These are phyloP conservation scores for Morphnarchus princeps DNA, from an alignment of 2,113 vertebrate genomes.

Conservation along the genomic window DNA sequence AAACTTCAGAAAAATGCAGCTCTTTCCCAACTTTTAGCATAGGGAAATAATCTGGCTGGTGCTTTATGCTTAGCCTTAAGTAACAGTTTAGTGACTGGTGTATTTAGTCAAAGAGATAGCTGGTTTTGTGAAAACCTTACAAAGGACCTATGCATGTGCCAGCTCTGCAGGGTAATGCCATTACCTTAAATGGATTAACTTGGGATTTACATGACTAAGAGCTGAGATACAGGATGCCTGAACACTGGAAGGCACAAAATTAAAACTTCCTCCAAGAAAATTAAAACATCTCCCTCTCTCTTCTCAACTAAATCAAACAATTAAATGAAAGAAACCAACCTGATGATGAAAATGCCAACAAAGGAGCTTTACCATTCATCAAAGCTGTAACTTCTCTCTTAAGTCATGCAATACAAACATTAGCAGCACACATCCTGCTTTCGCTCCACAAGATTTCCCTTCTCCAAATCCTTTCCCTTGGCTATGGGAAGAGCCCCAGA, in stretches of 20 bases:
- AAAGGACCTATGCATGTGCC: neutral
- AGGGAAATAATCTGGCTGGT: neutral
- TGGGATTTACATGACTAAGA: neutral
- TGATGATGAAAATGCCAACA: neutral
- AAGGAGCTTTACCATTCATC: neutral
- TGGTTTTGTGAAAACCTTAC: neutral
- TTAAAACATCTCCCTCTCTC: neutral
- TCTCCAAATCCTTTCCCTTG: neutral
- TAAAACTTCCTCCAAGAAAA: neutral
- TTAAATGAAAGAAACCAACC: neutral
- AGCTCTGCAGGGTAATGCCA: neutral
- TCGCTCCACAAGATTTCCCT: rapidly evolving
- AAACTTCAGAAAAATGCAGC: neutral
- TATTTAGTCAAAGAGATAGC: neutral
- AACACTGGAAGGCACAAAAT: neutral
- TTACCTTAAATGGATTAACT: neutral
- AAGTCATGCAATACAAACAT: neutral
- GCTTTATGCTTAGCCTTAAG: neutral
- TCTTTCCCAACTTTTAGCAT: neutral
- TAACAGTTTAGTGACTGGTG: neutral
- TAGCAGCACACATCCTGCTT: neutral
- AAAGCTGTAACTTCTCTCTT: neutral
- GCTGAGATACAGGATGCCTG: neutral
- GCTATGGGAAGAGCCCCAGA: neutral
- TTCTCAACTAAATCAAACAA: neutral